Percentiles rank a stretch among this genome's conserved stretches.
Evolutionary conservation across 2,888 invertebrate species (phyloP).

Genomic region (Miltochrista miniata): DNA sequence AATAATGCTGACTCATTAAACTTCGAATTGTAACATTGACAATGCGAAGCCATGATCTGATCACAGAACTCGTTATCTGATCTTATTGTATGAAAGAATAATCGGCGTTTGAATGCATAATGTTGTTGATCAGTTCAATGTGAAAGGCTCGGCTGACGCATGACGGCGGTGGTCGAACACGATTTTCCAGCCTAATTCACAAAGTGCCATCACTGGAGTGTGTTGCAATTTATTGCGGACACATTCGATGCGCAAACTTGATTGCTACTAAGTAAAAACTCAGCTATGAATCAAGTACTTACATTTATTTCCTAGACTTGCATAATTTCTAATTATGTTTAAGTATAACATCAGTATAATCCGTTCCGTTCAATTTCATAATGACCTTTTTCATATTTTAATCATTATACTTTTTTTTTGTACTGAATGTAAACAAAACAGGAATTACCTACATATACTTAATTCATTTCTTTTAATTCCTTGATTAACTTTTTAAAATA

Average conservation of each 20-base stretch:
- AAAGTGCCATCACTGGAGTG: slow-evolving; percentile 47
- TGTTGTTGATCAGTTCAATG: slow-evolving; percentile 38
- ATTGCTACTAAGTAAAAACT: slow-evolving; percentile 42
- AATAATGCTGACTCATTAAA: slow-evolving; percentile 46
- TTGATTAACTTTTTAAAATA: too few species aligned
- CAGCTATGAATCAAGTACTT: slow-evolving; percentile 19
- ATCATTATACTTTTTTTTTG: too few species aligned
- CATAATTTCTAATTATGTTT: slow-evolving; percentile 8
- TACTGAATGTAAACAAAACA: too few species aligned
- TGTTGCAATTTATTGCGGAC: slow-evolving; percentile 61
- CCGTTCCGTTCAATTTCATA: too few species aligned
- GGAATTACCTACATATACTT: too few species aligned
- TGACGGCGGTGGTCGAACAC: slow-evolving; percentile 43
- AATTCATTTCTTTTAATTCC: too few species aligned
- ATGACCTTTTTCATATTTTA: too few species aligned
- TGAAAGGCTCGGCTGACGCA: slow-evolving; percentile 61
- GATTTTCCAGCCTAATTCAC: slow-evolving; percentile 73
- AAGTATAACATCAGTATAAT: neutral
- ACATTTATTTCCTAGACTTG: slow-evolving; percentile 20
- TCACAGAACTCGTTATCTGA: slow-evolving; percentile 48
- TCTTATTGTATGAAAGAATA: slow-evolving; percentile 54
- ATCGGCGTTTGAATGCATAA: slow-evolving; percentile 44
- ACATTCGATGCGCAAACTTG: slow-evolving; percentile 50
- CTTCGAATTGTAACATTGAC: slow-evolving; percentile 51
- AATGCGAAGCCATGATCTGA: slow-evolving; percentile 47